Conservation (phyloP, 2,888 invertebrate species). For the Anthrax anthrax region DNA sequence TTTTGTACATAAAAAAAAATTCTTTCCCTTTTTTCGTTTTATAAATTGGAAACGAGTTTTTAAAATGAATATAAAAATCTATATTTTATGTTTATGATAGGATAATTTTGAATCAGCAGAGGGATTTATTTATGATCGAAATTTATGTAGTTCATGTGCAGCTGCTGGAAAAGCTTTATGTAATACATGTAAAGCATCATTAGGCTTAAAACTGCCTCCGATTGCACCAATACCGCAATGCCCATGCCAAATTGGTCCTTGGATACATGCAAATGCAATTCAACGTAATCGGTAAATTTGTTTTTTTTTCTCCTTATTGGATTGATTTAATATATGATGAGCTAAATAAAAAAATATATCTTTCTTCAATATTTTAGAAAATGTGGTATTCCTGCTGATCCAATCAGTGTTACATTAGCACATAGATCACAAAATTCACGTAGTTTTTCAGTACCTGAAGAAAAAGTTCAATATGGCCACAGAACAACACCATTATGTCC, state of each 20-base stretch:
- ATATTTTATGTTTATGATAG: too few relatives aligned
- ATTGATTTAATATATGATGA: too few relatives aligned
- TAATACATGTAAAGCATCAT: background rate
- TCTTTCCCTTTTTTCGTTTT: too few relatives aligned
- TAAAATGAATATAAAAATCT: too few relatives aligned
- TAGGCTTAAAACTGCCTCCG: background rate
- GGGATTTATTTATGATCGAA: too few relatives aligned
- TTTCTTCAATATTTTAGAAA: too few relatives aligned
- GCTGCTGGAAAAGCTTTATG: background rate
- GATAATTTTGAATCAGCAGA: too few relatives aligned
- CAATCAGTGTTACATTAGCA: conserved; percentile 36
- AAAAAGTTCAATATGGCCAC: conserved; percentile 39
- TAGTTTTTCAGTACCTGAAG: conserved; percentile 34
- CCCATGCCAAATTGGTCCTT: background rate
- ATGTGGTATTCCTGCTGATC: conserved; percentile 32
- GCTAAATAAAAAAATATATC: too few relatives aligned
- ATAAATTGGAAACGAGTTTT: too few relatives aligned
- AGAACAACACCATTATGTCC: conserved; percentile 35
- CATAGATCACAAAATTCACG: conserved; percentile 30
- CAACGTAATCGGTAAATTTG: background rate
- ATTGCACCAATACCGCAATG: background rate
- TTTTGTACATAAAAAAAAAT: too few relatives aligned
- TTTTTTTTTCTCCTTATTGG: too few relatives aligned
- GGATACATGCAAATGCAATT: background rate
- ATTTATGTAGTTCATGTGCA: background rate